Conservation (phyloP, 1,140 invertebrate genomes). For the Brevipalpus yothersi region DNA sequence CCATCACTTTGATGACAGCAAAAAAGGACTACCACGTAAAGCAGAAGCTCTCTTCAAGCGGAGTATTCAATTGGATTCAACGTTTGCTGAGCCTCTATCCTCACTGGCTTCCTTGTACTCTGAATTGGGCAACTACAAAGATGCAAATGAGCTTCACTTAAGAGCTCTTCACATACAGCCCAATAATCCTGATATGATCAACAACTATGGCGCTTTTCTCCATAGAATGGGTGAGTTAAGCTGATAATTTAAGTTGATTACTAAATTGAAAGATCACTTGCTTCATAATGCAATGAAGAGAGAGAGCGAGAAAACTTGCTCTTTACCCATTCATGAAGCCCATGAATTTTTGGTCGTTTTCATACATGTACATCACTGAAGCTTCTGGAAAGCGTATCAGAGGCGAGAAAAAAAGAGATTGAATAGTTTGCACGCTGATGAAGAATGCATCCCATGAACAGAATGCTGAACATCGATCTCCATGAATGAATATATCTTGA, state of each 20-base stretch:
- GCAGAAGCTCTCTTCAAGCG: constrained; percentile 17
- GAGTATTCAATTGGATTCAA: constrained; percentile 16
- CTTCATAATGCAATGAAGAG: too few relatives aligned
- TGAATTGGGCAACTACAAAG: constrained; percentile 12
- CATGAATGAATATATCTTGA: too few relatives aligned
- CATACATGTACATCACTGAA: too few relatives aligned
- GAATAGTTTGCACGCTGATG: too few relatives aligned
- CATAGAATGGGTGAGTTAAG: constrained; percentile 19
- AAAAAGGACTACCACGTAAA: constrained; percentile 15
- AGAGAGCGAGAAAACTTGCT: too few relatives aligned
- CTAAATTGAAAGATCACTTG: too few relatives aligned
- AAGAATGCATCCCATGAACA: too few relatives aligned
- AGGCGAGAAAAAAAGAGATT: too few relatives aligned
- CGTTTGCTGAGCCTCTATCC: constrained; percentile 17
- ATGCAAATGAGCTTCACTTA: constrained; percentile 16
- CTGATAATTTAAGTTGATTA: background rate
- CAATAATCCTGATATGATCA: constrained; percentile 18
- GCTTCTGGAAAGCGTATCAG: too few relatives aligned
- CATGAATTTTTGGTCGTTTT: too few relatives aligned
- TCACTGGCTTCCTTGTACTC: constrained; percentile 16
- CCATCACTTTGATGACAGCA: constrained; percentile 11
- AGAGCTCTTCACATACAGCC: constrained; percentile 15
- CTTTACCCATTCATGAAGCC: too few relatives aligned
- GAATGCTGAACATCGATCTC: too few relatives aligned
- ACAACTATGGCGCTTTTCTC: constrained; percentile 21